Evolutionary conservation across 2,113 vertebrate genomes (phyloP), one percentile per base, ranked within the genome.

Genomic region (Carassius gibelio): DNA sequence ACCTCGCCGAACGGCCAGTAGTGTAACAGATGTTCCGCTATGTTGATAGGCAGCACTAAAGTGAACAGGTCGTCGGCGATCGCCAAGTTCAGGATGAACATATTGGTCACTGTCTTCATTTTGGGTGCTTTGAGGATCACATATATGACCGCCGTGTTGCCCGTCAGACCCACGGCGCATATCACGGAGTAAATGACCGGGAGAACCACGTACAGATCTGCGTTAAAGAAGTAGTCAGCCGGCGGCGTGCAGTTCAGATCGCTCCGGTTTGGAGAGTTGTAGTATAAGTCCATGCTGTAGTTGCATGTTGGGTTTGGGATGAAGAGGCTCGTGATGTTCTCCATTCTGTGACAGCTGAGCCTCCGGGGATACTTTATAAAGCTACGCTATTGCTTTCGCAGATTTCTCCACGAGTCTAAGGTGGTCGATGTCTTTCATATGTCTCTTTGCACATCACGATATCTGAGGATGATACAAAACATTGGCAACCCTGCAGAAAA

Each of bases 71-170:
- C 96, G 0, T 98, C 95, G 0, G 97, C 96, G 0, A 98, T 94
- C 0, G 97, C 96, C 50, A 97, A 88, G 92, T 97, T 98, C 68
- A 98, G 91, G 88, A 96, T 96, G 89, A 98, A 98, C 95, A 98
- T 96, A 8, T 98, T 97, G 69, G 97, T 98, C 8, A 97, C 96
- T 0, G 96, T 97, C 84, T 96, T 97, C 97, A 97, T 97, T 90
- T 96, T 97, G 45, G 97, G 97, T 0, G 95, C 96, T 89, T 96
- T 97, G 66, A 97, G 94, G 88, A 97, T 96, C 55, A 98, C 95
- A 0, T 95, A 97, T 90, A 97, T 97, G 86, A 98, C 95, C 0
- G 96, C 96, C 0, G 95, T 96, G 90, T 98, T 97, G 13, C 97
- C 96, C 0, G 95, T 96, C 84, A 98, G 94, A 19, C 96, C 97